phyloP scores from a whole-genome alignment of 1,140 invertebrate genomes.

The Dendroctonus valens region DNA sequence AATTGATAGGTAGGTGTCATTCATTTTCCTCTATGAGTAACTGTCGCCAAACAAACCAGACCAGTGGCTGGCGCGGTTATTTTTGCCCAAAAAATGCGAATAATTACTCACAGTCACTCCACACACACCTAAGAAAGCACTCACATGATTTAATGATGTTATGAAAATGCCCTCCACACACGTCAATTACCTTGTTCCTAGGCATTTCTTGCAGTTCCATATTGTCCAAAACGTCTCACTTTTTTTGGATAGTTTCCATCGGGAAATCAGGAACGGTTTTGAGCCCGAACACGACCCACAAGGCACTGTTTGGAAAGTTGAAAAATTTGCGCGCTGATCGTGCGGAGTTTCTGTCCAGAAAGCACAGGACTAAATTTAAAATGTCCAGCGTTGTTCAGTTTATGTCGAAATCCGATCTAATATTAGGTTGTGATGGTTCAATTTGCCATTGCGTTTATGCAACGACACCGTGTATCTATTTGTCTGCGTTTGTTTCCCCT shows the following conservation, averaged over 20 bases:
- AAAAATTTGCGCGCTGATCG: neutral
- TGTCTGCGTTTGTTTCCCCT: too few relatives aligned
- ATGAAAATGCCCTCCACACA: conserved; percentile 12
- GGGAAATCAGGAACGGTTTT: too few relatives aligned
- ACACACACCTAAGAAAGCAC: conserved; percentile 4
- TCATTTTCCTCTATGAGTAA: too few relatives aligned
- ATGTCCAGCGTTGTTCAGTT: conserved; percentile 17
- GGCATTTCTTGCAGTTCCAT: conserved; percentile 25
- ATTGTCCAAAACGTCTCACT: too few relatives aligned
- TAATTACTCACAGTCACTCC: neutral
- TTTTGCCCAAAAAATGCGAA: neutral
- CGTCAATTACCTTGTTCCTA: conserved; percentile 15
- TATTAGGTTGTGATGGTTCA: conserved; percentile 17
- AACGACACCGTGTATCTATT: neutral
- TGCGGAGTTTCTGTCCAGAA: neutral
- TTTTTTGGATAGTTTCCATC: too few relatives aligned
- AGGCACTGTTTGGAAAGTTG: neutral
- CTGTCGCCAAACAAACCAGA: too few relatives aligned
- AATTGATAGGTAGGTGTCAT: too few relatives aligned
- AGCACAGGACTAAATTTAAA: conserved; percentile 25
- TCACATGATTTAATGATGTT: conserved; percentile 17
- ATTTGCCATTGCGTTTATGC: conserved; percentile 15
- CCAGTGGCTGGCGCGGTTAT: too few relatives aligned
- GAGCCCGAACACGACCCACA: too few relatives aligned
- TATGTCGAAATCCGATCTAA: conserved; percentile 17